Evolutionary conservation across 2,888 invertebrate species (phyloP).

Genomic region (Euproctis similis): DNA sequence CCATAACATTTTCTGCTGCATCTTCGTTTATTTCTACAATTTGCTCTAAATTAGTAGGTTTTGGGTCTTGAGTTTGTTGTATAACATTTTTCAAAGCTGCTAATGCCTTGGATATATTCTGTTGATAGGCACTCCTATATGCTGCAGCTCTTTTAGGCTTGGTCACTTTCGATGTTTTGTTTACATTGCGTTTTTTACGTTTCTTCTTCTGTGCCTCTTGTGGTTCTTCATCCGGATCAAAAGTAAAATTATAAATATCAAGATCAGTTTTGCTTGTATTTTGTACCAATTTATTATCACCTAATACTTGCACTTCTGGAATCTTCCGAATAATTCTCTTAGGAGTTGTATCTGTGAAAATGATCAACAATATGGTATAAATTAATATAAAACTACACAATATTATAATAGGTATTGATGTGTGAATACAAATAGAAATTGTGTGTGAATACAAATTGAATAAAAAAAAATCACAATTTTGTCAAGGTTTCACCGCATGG

Average conservation of each 20-base stretch:
- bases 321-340: too few species aligned
- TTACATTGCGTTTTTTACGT: constrained; percentile 34
- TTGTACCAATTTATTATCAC: neutral
- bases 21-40: constrained; percentile 8
- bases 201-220: constrained; percentile 58
- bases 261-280: constrained; percentile 25
- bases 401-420: too few species aligned
- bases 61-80: constrained; percentile 17
- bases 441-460: too few species aligned
- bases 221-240: constrained; percentile 64
- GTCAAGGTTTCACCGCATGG: too few species aligned
- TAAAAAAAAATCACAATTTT: too few species aligned
- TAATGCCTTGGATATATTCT: constrained; percentile 53
- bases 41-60: constrained; percentile 11
- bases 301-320: too few species aligned
- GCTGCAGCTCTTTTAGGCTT: constrained; percentile 38
- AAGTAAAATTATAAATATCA: constrained; percentile 68
- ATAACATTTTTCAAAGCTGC: constrained; percentile 42
- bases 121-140: constrained; percentile 52
- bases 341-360: too few species aligned
- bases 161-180: constrained; percentile 29
- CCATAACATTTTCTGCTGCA: constrained; percentile 1
- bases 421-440: too few species aligned
- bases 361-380: too few species aligned
- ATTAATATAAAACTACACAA: too few species aligned